Evolutionary conservation across 2,113 vertebrate genomes (phyloP).

Genomic region (Atlantisia rogersi): DNA sequence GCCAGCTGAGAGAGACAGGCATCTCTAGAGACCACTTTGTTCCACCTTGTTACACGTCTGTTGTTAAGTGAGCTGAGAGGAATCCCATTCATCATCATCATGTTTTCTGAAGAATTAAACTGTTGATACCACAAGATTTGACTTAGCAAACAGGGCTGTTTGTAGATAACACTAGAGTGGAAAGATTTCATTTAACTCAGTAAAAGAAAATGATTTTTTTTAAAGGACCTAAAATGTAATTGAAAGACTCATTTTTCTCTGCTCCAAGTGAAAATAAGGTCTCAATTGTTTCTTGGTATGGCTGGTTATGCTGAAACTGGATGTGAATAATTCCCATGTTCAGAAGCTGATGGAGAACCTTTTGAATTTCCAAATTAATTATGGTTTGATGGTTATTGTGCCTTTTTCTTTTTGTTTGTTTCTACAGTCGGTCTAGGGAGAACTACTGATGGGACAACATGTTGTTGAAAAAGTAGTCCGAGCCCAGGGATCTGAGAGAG

Average conservation of each 20-base stretch:
- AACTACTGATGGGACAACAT: not conserved
- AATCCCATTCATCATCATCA: not conserved
- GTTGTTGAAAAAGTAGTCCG: not conserved
- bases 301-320: not conserved
- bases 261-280: not conserved
- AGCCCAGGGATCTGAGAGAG: not conserved
- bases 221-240: not conserved
- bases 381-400: not conserved
- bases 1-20: not conserved
- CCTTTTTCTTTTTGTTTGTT: not conserved
- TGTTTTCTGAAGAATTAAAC: not conserved
- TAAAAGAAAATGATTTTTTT: not conserved
- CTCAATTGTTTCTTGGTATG: not conserved
- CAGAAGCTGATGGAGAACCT: not conserved
- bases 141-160: not conserved
- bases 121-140: not conserved
- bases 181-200: not conserved
- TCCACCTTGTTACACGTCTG: not conserved
- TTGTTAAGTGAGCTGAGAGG: not conserved
- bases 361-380: not conserved
- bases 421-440: not conserved
- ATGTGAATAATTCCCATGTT: not conserved
- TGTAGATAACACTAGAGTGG: not conserved
- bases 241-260: not conserved
- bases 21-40: not conserved